These are phyloP conservation scores for Scaptomyza tumidula DNA, from an alignment of 2,888 invertebrate genomes.

Conservation along the genomic window DNA sequence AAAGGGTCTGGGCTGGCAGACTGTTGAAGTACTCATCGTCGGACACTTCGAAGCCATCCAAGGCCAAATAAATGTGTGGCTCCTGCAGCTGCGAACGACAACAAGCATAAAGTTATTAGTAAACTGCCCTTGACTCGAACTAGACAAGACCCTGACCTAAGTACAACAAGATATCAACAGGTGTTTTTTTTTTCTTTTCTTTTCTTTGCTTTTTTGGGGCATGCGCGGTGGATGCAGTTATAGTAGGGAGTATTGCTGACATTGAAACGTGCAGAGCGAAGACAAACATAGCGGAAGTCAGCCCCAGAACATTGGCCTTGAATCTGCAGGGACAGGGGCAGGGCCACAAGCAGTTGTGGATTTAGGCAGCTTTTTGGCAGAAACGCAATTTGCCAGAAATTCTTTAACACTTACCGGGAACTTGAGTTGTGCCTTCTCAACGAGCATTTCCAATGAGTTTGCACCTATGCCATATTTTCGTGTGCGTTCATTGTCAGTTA, in stretches of 20 bases:
- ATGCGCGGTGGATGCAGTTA: slow-evolving; percentile 51
- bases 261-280: slow-evolving; percentile 67
- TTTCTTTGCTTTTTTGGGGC: slow-evolving; percentile 33
- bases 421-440: slow-evolving; percentile 81
- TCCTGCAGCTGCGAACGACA: slow-evolving; percentile 73
- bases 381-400: slow-evolving; percentile 53
- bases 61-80: slow-evolving; percentile 86
- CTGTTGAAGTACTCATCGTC: slow-evolving; percentile 92
- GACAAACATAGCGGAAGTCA: slow-evolving; percentile 61
- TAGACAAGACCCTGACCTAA: slow-evolving; percentile 49
- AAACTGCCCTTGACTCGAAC: slow-evolving; percentile 60
- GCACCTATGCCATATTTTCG: slow-evolving; percentile 84
- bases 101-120: slow-evolving; percentile 20
- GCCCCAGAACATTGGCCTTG: slow-evolving; percentile 69
- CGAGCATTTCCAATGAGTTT: slow-evolving; percentile 81
- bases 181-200: slow-evolving; percentile 30
- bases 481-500: slow-evolving; percentile 82
- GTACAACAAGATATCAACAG: slow-evolving; percentile 59
- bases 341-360: slow-evolving; percentile 24
- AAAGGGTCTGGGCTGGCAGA: slow-evolving; percentile 90
- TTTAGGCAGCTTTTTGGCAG: slow-evolving; percentile 13
- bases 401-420: slow-evolving; percentile 81
- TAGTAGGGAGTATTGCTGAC: slow-evolving; percentile 50
- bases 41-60: slow-evolving; percentile 89
- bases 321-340: slow-evolving; percentile 58